Evolutionary conservation across 2,888 invertebrate genomes (phyloP).

Genomic region (Himalopsyche anomala): DNA sequence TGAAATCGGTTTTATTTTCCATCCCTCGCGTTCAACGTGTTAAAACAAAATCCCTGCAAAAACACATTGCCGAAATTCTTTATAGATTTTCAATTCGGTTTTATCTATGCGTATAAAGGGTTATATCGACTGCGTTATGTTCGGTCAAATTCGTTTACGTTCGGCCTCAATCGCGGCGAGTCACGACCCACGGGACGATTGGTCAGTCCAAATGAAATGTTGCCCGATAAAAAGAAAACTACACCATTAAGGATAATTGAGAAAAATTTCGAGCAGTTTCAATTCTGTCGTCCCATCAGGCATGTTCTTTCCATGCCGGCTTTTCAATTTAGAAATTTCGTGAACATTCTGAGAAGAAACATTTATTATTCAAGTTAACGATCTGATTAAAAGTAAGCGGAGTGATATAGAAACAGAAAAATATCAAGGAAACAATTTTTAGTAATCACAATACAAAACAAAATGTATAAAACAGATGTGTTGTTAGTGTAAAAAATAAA

Average conservation of each 20-base stretch:
- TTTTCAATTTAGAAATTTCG: slow-evolving; percentile 3
- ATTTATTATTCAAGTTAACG: background rate
- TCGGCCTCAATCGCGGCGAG: background rate
- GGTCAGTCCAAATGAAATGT: slow-evolving; percentile 11
- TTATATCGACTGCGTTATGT: slow-evolving; percentile 4
- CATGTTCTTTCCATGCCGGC: background rate
- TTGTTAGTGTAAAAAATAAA: too few species aligned
- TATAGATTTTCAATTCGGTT: slow-evolving; percentile 30
- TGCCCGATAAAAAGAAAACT: background rate
- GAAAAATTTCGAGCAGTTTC: slow-evolving; percentile 20
- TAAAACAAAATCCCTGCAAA: slow-evolving; percentile 8
- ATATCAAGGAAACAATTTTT: too few species aligned
- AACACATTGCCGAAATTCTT: slow-evolving; percentile 26
- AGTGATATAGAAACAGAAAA: too few species aligned
- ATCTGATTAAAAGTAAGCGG: too few species aligned
- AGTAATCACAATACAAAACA: too few species aligned
- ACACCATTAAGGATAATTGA: slow-evolving; percentile 10
- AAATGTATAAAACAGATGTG: too few species aligned
- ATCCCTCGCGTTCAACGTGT: background rate
- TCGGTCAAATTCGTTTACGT: slow-evolving; percentile 4
- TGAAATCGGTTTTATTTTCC: background rate
- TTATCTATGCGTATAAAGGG: slow-evolving; percentile 14
- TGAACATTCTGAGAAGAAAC: background rate
- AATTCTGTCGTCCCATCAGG: background rate
- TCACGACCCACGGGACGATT: slow-evolving; percentile 2